Percentiles rank a stretch among this genome's conserved stretches.
These are phyloP conservation scores for Hiodon alosoides DNA, from an alignment of 2,113 vertebrate species.

Conservation along the genomic window DNA sequence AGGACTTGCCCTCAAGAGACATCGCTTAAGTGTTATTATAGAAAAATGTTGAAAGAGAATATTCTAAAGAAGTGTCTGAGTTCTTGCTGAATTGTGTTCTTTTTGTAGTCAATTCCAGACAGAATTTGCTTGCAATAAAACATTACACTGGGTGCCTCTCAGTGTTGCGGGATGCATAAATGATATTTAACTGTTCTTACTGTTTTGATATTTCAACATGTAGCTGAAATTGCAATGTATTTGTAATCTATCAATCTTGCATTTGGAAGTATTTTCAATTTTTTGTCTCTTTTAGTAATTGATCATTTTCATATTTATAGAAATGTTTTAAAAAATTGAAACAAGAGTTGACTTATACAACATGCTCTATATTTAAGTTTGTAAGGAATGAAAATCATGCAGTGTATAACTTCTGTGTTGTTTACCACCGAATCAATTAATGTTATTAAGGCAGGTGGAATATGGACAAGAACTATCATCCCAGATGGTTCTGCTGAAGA, in stretches of 20 bases:
- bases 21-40: conserved; percentile 4
- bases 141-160: conserved; percentile 68
- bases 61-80: not conserved
- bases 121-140: conserved; percentile 68
- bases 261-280: conserved; percentile 41
- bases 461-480: too few relatives aligned
- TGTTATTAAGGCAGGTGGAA: not conserved
- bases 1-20: not conserved
- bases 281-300: conserved; percentile 47
- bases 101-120: conserved; percentile 66
- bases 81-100: conserved; percentile 38
- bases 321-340: conserved; percentile 37
- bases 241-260: conserved; percentile 56
- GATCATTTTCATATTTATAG: conserved; percentile 44
- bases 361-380: conserved; percentile 45
- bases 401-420: not conserved
- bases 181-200: conserved; percentile 52
- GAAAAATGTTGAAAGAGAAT: not conserved
- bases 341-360: conserved; percentile 30
- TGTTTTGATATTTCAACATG: conserved; percentile 48
- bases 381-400: not conserved
- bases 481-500: not conserved
- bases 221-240: conserved; percentile 58
- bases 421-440: not conserved
- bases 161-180: conserved; percentile 62